phyloP scores from a whole-genome alignment of 1,140 invertebrate genomes.

The Eciton burchellii region DNA sequence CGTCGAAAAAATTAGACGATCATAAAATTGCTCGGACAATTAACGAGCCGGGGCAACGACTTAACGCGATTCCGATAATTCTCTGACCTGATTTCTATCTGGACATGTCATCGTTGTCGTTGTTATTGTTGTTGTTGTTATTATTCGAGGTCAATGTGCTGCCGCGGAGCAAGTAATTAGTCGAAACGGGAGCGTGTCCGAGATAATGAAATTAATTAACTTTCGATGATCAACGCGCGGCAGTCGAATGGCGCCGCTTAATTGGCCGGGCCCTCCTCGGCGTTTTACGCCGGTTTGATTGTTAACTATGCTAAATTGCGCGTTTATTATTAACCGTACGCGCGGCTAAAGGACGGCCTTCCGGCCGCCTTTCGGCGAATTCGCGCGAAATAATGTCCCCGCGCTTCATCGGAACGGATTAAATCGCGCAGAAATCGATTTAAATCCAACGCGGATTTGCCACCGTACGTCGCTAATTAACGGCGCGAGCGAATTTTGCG shows the following conservation, averaged over 20 bases:
- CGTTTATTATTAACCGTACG: conserved; percentile 37
- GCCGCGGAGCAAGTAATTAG: conserved; percentile 26
- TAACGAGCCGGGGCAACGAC: no score
- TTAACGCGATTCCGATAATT: background rate
- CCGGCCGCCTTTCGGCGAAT: conserved; percentile 17
- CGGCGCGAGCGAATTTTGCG: background rate
- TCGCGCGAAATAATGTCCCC: conserved; percentile 20
- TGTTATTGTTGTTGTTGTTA: conserved; percentile 38
- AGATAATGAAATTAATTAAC: conserved; percentile 55
- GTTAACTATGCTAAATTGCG: conserved; percentile 20
- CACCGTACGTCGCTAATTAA: conserved; percentile 15
- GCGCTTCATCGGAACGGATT: conserved; percentile 36
- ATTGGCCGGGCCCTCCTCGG: background rate
- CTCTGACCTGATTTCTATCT: background rate
- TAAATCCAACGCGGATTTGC: conserved; percentile 34
- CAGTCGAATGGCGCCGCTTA: conserved; percentile 27
- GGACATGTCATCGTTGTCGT: no score
- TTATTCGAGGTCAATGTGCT: conserved; percentile 1
- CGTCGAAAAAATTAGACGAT: background rate
- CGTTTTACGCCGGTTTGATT: conserved; percentile 27
- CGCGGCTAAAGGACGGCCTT: background rate
- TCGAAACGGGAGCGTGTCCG: conserved; percentile 6
- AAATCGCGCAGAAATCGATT: no score
- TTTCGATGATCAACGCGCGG: conserved; percentile 35
- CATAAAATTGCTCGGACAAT: background rate